Percentiles rank a stretch among this genome's conserved stretches.
These are phyloP conservation scores for Fratercula arctica DNA, from an alignment of 2,797 vertebrate genomes.

Conservation along the genomic window DNA sequence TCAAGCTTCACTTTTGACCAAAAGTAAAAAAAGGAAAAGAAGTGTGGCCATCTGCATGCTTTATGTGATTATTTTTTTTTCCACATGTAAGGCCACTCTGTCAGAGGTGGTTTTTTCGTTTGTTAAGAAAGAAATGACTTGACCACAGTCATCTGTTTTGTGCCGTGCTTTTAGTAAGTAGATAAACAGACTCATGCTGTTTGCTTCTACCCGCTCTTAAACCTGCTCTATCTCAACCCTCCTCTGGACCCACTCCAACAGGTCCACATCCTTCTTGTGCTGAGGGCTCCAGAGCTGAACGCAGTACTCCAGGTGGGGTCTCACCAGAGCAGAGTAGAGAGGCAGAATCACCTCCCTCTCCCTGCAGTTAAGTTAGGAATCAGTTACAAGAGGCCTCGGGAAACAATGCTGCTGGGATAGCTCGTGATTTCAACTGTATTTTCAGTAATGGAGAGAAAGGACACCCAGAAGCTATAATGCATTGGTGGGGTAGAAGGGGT, in stretches of 20 bases:
- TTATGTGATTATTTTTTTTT: not conserved
- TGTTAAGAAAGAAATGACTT: not conserved
- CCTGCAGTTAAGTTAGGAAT: not conserved
- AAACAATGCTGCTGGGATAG: not conserved
- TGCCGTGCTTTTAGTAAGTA: not conserved
- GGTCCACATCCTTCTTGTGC: not conserved
- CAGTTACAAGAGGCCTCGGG: not conserved
- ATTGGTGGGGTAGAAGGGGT: not conserved
- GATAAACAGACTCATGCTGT: not conserved
- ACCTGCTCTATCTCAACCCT: not conserved
- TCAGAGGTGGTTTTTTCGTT: not conserved
- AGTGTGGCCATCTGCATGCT: not conserved
- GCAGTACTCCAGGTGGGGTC: not conserved
- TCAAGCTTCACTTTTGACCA: not conserved
- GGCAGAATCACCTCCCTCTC: not conserved
- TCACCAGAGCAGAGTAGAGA: not conserved
- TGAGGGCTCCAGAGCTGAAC: not conserved
- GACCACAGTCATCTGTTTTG: not conserved
- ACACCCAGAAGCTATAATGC: not conserved
- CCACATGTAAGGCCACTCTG: not conserved
- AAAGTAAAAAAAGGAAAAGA: not conserved
- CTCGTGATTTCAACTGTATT: not conserved
- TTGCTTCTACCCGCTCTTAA: not conserved
- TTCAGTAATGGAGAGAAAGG: not conserved
- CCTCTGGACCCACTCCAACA: not conserved